A percentile compares a stretch with the other conserved stretches of the same genome.
Evolutionary conservation across 2,797 vertebrate species (phyloP).

Genomic region (Xiphophorus birchmanni): DNA sequence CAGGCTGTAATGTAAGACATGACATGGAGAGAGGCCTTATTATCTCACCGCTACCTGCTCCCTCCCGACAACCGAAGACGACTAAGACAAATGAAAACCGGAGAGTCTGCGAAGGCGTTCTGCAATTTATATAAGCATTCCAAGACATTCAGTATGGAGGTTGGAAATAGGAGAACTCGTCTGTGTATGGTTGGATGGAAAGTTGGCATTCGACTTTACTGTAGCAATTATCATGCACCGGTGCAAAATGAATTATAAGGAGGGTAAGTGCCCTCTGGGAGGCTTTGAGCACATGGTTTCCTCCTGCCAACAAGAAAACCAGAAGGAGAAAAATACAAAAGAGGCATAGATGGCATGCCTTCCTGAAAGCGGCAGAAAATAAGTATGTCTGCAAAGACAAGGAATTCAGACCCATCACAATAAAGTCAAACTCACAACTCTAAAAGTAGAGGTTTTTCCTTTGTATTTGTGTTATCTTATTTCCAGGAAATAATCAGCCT

Average conservation of each 20-base stretch:
- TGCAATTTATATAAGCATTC: neutral
- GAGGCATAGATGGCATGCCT: neutral
- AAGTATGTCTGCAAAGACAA: constrained; percentile 1
- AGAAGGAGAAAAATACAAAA: neutral
- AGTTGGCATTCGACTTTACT: neutral
- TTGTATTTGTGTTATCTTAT: neutral
- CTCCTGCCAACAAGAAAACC: constrained; percentile 6
- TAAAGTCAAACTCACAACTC: neutral
- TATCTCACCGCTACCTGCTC: constrained; percentile 2
- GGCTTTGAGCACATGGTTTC: constrained; percentile 11
- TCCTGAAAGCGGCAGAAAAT: constrained; percentile 30
- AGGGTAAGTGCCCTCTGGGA: constrained; percentile 12
- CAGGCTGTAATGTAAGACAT: constrained; percentile 26
- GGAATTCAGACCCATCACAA: constrained; percentile 17
- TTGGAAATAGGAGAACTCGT: constrained; percentile 12
- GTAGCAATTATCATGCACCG: constrained; percentile 7
- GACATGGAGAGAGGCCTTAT: constrained; percentile 7
- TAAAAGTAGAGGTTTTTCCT: neutral
- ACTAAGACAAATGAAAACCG: neutral
- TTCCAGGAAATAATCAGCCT: neutral
- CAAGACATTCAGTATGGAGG: neutral
- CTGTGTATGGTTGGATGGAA: neutral
- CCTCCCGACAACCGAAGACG: constrained; percentile 11
- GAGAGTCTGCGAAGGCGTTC: neutral
- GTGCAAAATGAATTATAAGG: constrained; percentile 16